These are phyloP conservation scores for Irena cyanogastra DNA, from an alignment of 2,113 vertebrate genomes.

Conservation along the genomic window DNA sequence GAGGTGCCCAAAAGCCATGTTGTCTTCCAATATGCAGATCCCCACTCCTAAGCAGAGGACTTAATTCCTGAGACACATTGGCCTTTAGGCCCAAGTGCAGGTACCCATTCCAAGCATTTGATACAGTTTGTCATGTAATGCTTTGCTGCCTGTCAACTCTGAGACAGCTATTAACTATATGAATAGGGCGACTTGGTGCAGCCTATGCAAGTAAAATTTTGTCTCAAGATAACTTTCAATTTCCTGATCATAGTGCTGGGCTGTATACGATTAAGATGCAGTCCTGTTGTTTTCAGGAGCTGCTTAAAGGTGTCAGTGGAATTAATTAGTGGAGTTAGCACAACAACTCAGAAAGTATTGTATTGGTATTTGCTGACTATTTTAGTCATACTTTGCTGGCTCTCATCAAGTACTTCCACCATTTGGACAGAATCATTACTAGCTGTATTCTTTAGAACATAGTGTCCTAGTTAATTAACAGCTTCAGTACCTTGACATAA, in stretches of 20 bases:
- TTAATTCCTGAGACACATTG: neutral
- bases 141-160: neutral
- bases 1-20: accelerated
- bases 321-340: neutral
- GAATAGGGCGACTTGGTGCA: neutral
- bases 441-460: neutral
- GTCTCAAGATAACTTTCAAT: neutral
- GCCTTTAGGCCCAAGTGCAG: neutral
- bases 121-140: neutral
- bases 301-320: neutral
- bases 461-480: neutral
- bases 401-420: neutral
- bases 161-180: neutral
- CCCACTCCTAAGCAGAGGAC: neutral
- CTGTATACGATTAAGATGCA: neutral
- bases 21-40: neutral
- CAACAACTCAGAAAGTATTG: neutral
- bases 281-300: neutral
- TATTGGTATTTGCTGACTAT: neutral
- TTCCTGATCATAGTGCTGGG: neutral
- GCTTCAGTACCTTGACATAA: neutral
- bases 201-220: neutral
- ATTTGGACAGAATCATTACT: neutral
- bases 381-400: neutral
- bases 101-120: neutral